These are phyloP conservation scores for Sebastes taczanowskii DNA, from an alignment of 2,797 vertebrate genomes.

Conservation along the genomic window DNA sequence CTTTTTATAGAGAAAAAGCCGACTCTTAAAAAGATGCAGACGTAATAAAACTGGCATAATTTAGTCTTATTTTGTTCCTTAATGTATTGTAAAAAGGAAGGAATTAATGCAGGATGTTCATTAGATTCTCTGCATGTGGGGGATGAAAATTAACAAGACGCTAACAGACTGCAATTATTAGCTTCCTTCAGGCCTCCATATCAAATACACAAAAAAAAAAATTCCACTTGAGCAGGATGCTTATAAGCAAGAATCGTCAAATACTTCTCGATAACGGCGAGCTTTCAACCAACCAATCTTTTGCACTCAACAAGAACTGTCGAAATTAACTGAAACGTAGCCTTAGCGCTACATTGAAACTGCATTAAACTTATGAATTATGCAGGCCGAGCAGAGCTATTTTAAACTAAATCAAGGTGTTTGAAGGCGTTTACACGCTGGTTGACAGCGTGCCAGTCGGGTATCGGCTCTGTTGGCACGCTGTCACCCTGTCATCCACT, in stretches of 20 bases:
- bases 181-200: not conserved
- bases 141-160: conserved; percentile 18
- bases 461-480: not conserved
- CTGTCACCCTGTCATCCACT: conserved; percentile 21
- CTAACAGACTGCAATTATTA: conserved; percentile 3
- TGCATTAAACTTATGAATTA: conserved; percentile 3
- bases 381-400: not conserved
- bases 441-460: conserved; percentile 4
- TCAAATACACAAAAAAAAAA: not conserved
- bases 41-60: conserved; percentile 9
- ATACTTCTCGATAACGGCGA: not conserved
- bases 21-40: not conserved
- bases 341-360: not conserved
- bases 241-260: not conserved
- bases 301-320: not conserved
- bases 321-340: not conserved
- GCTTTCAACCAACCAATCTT: not conserved
- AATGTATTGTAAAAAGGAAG: not conserved
- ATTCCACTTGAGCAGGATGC: not conserved
- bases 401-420: conserved; percentile 8
- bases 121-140: conserved; percentile 23
- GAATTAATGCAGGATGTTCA: conserved; percentile 21
- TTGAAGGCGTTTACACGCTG: not conserved
- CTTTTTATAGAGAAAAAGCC: not conserved
- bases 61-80: not conserved